Evolutionary conservation across 1,140 invertebrate species (phyloP).

Genomic region (Apis laboriosa): DNA sequence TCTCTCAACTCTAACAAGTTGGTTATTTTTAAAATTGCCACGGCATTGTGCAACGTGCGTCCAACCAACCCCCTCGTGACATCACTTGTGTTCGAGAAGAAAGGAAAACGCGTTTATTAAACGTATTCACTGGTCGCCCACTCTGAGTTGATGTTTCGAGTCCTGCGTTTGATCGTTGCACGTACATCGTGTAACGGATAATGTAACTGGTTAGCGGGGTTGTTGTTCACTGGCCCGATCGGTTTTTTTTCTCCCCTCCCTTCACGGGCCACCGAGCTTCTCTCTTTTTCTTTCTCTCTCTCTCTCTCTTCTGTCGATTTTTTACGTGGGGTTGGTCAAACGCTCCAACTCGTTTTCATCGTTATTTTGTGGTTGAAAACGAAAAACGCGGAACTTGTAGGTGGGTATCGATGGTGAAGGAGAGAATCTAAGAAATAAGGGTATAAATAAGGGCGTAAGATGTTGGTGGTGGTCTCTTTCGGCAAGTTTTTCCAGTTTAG

Average conservation of each 20-base stretch:
- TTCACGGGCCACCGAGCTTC: not conserved
- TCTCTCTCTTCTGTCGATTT: not conserved
- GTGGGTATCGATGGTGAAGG: not conserved
- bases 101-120: slow-evolving; percentile 15
- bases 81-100: not conserved
- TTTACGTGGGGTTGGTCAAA: not conserved
- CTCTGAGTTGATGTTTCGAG: slow-evolving; percentile 34
- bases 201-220: slow-evolving; percentile 18
- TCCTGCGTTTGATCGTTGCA: slow-evolving; percentile 21
- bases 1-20: not conserved
- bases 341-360: not conserved
- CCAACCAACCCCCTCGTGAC: not conserved
- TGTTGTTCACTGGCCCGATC: slow-evolving; percentile 34
- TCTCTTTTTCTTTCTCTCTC: not conserved
- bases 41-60: slow-evolving; percentile 11
- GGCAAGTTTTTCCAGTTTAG: slow-evolving; percentile 42
- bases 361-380: slow-evolving; percentile 24
- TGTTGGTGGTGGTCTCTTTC: not conserved
- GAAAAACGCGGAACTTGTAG: slow-evolving; percentile 52
- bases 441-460: slow-evolving; percentile 35
- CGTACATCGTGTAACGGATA: slow-evolving; percentile 45
- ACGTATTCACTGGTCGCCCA: slow-evolving; percentile 5
- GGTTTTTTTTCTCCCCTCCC: not conserved
- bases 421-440: slow-evolving; percentile 35
- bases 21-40: slow-evolving; percentile 21